Evolutionary conservation across 1,140 invertebrate species (phyloP).

Genomic region (Nasonia longicornis): DNA sequence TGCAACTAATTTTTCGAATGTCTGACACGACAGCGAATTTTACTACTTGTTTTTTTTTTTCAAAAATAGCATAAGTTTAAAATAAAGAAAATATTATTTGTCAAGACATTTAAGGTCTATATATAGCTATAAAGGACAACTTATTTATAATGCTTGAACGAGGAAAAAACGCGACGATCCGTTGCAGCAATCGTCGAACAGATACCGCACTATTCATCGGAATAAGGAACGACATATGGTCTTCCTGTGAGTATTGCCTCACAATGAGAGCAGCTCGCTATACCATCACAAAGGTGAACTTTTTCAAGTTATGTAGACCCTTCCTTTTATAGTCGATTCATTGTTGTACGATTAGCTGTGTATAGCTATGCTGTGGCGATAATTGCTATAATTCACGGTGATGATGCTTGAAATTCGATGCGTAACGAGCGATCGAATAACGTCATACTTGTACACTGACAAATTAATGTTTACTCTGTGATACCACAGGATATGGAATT

Average conservation of each 20-base stretch:
- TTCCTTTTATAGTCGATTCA: background rate
- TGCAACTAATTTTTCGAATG: background rate
- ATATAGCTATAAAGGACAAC: background rate
- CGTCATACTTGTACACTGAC: background rate
- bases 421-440: background rate
- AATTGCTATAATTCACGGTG: background rate
- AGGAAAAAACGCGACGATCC: constrained; percentile 27
- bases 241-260: constrained; percentile 1
- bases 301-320: background rate
- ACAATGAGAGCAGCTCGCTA: background rate
- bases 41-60: too few species aligned
- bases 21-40: background rate
- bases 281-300: background rate
- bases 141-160: constrained; percentile 26
- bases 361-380: background rate
- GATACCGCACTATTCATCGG: constrained; percentile 34
- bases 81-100: too few species aligned
- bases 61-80: too few species aligned
- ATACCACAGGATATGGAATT: background rate
- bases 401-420: constrained; percentile 1
- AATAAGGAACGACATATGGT: constrained; percentile 28
- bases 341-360: background rate
- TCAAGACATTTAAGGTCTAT: too few species aligned
- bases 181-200: constrained; percentile 25
- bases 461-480: background rate